Evolutionary conservation across 2,888 invertebrate species (phyloP), one percentile per base, ranked within the genome.

Genomic region (Lissocephala sabroskyi): DNA sequence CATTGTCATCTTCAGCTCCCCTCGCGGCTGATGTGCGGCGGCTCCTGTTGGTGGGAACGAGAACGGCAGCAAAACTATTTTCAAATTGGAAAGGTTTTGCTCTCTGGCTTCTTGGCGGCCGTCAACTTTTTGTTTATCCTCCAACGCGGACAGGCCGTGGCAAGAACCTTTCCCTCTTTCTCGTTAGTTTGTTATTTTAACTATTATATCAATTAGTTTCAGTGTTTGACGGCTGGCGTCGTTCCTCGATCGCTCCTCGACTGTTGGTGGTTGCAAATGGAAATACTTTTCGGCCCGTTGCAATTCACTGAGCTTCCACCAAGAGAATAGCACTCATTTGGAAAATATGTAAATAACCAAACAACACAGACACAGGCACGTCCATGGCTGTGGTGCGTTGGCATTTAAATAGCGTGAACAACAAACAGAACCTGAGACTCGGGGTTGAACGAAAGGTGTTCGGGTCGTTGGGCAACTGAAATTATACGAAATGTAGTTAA

Each of bases 181-280:
- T 76, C 74, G 68, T 76, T 70, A 70, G 68, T 65, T 76, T 59
- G 77, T 68, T 70, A 76, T 70, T 70, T 70, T 76, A 70, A 70
- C 68, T 70, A 70, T 70, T 70, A 70, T 76, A 70, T 70, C 68
- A 70, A 70, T 70, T 70, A 70, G 68, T 73, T 70, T 59, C 62
- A 65, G 56, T 57, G 50, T 70, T 70, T 76, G 77, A 68, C 71
- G 61, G 55, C 64, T 52, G 53, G 45, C 56, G 49, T 49, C 33
- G 42, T 26, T 41, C 35, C 30, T 30, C 23, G 30, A 30, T 13
- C 10, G 9, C 19, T 37, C 37, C 9, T 46, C 7, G 36, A 10
- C 16, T 49, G 45, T 18, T 33, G 53, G 26, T 44, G 39, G 40
- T 46, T 39, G 52, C 41, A 46, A 49, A 40, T 53, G 53, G 37